Evolutionary conservation across 2,888 invertebrate species (phyloP).

Genomic region (Venustoraphidia nigricollis): DNA sequence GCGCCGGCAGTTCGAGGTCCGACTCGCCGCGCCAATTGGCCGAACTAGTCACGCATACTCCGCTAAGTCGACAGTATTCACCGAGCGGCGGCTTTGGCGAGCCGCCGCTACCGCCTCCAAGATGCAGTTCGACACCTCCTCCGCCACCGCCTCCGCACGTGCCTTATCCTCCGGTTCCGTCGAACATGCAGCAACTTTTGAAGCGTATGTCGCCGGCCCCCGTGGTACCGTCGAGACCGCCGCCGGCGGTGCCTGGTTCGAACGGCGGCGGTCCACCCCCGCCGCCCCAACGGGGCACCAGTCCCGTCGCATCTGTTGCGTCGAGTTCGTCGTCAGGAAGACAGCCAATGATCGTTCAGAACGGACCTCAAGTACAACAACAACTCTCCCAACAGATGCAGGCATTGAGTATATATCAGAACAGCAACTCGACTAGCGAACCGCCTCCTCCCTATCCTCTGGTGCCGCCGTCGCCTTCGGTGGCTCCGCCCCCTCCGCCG

Average conservation of each 20-base stretch:
- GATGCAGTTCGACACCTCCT: conserved; percentile 36
- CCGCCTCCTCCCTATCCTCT: conserved; percentile 56
- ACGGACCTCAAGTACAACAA: conserved; percentile 67
- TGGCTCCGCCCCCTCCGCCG: conserved; percentile 44
- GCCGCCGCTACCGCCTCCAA: conserved; percentile 35
- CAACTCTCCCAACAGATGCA: conserved; percentile 81
- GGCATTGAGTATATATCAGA: conserved; percentile 62
- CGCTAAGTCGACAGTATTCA: conserved; percentile 56
- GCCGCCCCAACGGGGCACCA: conserved; percentile 52
- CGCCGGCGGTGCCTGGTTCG: conserved; percentile 39
- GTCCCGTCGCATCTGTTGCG: conserved; percentile 43
- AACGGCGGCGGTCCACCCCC: conserved; percentile 29
- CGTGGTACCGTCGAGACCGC: conserved; percentile 50
- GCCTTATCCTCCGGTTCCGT: conserved; percentile 40
- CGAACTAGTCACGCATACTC: conserved; percentile 35
- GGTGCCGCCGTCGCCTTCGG: conserved; percentile 31
- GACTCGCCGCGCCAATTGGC: conserved; percentile 69
- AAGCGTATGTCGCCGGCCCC: conserved; percentile 63
- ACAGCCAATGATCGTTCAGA: conserved; percentile 69
- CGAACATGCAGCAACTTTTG: conserved; percentile 52
- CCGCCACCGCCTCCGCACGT: conserved; percentile 47
- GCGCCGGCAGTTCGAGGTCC: conserved; percentile 76
- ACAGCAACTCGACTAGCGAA: conserved; percentile 40
- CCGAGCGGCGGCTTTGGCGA: conserved; percentile 41
- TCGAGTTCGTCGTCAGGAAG: conserved; percentile 27